Evolutionary conservation across 2,888 invertebrate genomes (phyloP).

Genomic region (Pseudeuparius sepicola): DNA sequence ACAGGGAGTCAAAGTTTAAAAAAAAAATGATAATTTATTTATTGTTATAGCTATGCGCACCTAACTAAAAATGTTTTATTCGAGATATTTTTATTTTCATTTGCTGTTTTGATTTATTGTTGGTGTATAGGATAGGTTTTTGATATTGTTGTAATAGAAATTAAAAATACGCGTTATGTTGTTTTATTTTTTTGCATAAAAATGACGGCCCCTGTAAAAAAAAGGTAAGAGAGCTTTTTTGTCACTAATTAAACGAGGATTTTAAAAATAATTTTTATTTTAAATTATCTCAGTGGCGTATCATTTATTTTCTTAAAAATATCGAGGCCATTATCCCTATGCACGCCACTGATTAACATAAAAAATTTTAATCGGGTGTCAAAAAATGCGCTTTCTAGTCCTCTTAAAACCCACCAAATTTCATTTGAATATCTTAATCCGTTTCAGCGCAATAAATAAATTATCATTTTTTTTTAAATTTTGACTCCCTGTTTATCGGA

Average conservation of each 20-base stretch:
- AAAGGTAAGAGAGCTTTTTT: constrained; percentile 1
- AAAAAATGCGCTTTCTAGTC: not conserved
- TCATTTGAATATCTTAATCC: constrained; percentile 1
- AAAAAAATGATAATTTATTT: too few relatives aligned
- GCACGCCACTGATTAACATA: constrained; percentile 2
- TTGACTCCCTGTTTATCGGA: constrained; percentile 1
- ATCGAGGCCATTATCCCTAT: not conserved
- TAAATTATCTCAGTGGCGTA: constrained; percentile 1
- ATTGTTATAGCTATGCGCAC: too few relatives aligned
- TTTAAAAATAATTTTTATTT: not conserved
- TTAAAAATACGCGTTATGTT: not conserved
- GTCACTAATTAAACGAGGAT: constrained; percentile 1
- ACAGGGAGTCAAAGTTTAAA: too few relatives aligned
- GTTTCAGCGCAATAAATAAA: constrained; percentile 1
- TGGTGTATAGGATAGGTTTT: constrained; percentile 1
- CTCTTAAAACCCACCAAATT: constrained; percentile 2
- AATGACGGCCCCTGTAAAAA: constrained; percentile 1
- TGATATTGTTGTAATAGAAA: constrained; percentile 1
- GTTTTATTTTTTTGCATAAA: constrained; percentile 3
- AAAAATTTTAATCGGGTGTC: not conserved
- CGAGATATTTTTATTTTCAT: not conserved
- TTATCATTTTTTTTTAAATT: not conserved
- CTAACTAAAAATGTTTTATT: too few relatives aligned
- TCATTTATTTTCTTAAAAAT: constrained; percentile 2
- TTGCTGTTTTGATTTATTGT: constrained; percentile 2